These are phyloP conservation scores for Heteronetta atricapilla DNA, from an alignment of 2,113 vertebrate genomes.

Conservation along the genomic window DNA sequence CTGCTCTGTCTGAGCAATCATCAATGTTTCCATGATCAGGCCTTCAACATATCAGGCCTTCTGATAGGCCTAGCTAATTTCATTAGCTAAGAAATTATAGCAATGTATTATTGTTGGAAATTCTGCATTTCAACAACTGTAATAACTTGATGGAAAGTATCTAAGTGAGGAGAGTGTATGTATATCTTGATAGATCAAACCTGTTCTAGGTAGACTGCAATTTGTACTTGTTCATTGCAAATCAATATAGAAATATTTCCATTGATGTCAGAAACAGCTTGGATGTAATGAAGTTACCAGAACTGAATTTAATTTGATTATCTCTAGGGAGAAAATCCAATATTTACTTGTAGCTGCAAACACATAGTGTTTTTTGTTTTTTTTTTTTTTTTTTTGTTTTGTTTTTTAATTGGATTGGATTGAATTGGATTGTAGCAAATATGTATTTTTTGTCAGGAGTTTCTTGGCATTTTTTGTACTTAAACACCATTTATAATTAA, in stretches of 20 bases:
- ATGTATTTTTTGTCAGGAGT: accelerated
- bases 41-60: background rate
- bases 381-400: background rate
- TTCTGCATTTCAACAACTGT: accelerated
- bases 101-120: background rate
- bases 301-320: background rate
- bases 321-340: background rate
- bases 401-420: background rate
- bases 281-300: background rate
- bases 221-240: background rate
- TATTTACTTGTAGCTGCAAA: background rate
- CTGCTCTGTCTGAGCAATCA: background rate
- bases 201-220: background rate
- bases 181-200: background rate
- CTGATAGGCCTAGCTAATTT: background rate
- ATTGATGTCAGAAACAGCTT: background rate
- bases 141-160: background rate
- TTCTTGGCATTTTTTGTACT: background rate
- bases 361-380: background rate
- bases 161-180: background rate
- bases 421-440: background rate
- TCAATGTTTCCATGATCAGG: background rate
- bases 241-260: background rate
- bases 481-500: background rate
- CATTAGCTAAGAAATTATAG: background rate